Evolutionary conservation across 92 coral and sea anemone genomes (phyloP).

Genomic region (Pocillopora meandrina): DNA sequence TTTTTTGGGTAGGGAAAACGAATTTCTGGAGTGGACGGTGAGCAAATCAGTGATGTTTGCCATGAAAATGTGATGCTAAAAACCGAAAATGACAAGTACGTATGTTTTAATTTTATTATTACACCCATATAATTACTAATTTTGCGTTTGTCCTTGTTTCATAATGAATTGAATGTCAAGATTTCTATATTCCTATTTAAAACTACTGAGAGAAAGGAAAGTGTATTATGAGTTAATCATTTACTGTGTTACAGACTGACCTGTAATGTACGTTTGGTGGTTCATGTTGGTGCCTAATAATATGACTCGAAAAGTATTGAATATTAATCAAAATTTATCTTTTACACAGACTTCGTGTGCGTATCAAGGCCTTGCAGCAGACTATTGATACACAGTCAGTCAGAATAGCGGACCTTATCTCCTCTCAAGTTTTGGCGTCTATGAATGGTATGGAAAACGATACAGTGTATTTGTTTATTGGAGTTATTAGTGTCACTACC

Average conservation of each 20-base stretch:
- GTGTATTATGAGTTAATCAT: too few relatives aligned
- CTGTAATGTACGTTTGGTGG: too few relatives aligned
- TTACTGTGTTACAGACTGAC: too few relatives aligned
- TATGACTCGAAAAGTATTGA: too few relatives aligned
- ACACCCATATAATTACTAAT: too few relatives aligned
- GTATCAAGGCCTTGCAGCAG: slow-evolving; percentile 90
- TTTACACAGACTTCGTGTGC: slow-evolving; percentile 74
- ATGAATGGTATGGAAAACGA: slow-evolving; percentile 21
- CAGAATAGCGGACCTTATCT: slow-evolving; percentile 87
- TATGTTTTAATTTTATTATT: not conserved
- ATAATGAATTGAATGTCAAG: too few relatives aligned
- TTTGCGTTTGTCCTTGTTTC: too few relatives aligned
- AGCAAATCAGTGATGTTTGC: slow-evolving; percentile 79
- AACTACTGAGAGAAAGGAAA: too few relatives aligned
- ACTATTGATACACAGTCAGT: slow-evolving; percentile 88
- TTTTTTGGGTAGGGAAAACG: slow-evolving; percentile 73
- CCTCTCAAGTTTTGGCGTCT: slow-evolving; percentile 78
- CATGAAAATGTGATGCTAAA: slow-evolving; percentile 91
- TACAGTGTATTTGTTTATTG: not conserved
- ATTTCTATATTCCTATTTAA: too few relatives aligned
- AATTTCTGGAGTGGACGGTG: slow-evolving; percentile 88
- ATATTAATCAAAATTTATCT: not conserved
- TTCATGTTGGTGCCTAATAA: too few relatives aligned
- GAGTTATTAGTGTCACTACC: not conserved
- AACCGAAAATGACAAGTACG: slow-evolving; percentile 94